Evolutionary conservation across 92 coral and sea anemone genomes (phyloP).

Genomic region (Plumapathes pennacea): DNA sequence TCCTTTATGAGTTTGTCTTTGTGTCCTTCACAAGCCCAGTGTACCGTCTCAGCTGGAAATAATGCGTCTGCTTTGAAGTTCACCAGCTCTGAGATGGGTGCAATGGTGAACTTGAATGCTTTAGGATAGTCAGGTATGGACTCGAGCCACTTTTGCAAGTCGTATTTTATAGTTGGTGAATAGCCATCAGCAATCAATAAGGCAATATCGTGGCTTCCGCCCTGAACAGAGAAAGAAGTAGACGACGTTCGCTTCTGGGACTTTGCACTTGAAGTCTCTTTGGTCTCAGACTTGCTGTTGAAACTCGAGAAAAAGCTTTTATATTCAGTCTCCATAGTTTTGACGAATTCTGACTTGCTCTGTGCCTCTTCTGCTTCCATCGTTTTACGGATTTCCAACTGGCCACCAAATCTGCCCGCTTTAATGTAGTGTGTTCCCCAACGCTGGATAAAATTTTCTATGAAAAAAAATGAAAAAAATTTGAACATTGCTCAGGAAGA

Average conservation of each 20-base stretch:
- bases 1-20: not conserved
- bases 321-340: constrained; percentile 20
- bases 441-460: constrained; percentile 3
- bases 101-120: constrained; percentile 18
- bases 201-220: constrained; percentile 30
- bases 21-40: constrained; percentile 50
- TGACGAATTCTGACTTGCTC: constrained; percentile 21
- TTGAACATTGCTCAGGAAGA: too few species aligned
- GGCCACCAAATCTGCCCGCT: constrained; percentile 45
- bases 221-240: constrained; percentile 16
- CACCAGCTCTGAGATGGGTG: constrained; percentile 1
- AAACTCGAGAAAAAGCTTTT: constrained; percentile 34
- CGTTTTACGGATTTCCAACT: constrained; percentile 22
- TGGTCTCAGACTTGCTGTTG: constrained; percentile 11
- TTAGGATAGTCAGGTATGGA: constrained; percentile 40
- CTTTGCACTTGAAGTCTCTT: not conserved
- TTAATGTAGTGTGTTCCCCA: constrained; percentile 39
- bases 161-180: constrained; percentile 25
- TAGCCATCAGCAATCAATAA: constrained; percentile 19
- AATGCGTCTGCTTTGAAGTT: not conserved
- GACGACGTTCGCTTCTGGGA: constrained; percentile 7
- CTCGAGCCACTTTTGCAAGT: constrained; percentile 34
- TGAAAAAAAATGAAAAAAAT: not conserved
- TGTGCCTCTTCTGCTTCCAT: constrained; percentile 2
- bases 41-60: constrained; percentile 22